Percentiles rank a stretch among this genome's conserved stretches.
Conservation (phyloP, 2,888 invertebrate genomes). For the Hedya salicella region DNA sequence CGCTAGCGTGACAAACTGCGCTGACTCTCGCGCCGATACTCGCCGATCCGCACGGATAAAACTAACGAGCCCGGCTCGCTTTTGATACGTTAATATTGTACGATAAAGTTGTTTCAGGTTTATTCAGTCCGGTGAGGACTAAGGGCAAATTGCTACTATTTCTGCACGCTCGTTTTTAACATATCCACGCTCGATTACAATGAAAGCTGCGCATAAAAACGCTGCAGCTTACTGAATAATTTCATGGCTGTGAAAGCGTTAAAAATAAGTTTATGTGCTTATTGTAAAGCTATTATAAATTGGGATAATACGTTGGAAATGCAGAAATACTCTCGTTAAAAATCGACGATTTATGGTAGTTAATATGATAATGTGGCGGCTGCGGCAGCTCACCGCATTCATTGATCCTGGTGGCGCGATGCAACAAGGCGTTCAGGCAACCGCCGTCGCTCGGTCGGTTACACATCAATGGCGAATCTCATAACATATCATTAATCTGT, state of each 20-base stretch:
- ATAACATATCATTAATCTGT: background rate
- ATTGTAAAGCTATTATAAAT: background rate
- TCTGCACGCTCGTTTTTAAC: conserved; percentile 23
- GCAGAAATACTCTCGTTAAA: background rate
- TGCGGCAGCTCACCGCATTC: background rate
- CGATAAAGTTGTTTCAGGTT: conserved; percentile 38
- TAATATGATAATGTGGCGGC: conserved; percentile 14
- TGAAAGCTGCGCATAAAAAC: conserved; percentile 27
- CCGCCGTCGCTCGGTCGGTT: background rate
- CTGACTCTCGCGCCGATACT: conserved; percentile 36
- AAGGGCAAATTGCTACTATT: conserved; percentile 37
- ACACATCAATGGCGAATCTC: background rate
- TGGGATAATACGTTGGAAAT: background rate
- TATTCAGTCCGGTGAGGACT: conserved; percentile 19
- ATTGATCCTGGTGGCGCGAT: background rate
- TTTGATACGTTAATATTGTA: conserved; percentile 38
- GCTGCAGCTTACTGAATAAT: conserved; percentile 15
- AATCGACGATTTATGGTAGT: background rate
- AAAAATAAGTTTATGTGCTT: conserved; percentile 13
- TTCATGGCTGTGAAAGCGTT: conserved; percentile 12
- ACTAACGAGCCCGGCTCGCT: conserved; percentile 26
- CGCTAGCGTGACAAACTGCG: conserved; percentile 17
- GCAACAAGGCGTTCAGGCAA: background rate
- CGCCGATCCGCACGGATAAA: conserved; percentile 31
- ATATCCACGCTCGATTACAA: conserved; percentile 25